Percentiles rank a stretch among this genome's conserved stretches.
These are phyloP conservation scores for Lithophane leautieri DNA, from an alignment of 2,888 invertebrate species.

Conservation along the genomic window DNA sequence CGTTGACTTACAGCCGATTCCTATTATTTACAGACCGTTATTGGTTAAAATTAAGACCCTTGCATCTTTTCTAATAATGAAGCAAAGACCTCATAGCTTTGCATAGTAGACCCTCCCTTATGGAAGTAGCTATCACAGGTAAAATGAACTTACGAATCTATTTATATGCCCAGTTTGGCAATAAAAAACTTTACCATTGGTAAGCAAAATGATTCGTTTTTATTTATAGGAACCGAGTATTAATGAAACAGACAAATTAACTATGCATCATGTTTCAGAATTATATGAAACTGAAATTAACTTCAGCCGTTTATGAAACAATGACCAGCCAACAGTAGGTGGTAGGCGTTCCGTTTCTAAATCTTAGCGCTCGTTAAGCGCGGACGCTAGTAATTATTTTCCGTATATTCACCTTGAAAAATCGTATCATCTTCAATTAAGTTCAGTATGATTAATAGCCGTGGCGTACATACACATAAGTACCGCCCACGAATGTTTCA, in stretches of 20 bases:
- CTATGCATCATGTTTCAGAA: not conserved
- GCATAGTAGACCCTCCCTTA: too few relatives aligned
- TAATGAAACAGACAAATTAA: not conserved
- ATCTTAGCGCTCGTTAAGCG: constrained; percentile 45
- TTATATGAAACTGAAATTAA: not conserved
- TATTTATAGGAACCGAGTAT: too few relatives aligned
- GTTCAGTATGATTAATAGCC: constrained; percentile 55
- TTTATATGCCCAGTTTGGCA: too few relatives aligned
- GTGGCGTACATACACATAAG: constrained; percentile 30
- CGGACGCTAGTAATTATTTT: constrained; percentile 30
- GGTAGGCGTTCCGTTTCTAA: constrained; percentile 45
- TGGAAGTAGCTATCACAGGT: too few relatives aligned
- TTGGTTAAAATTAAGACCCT: too few relatives aligned
- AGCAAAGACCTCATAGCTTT: too few relatives aligned
- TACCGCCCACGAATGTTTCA: constrained; percentile 62
- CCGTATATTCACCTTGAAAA: constrained; percentile 48
- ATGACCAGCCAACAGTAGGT: not conserved
- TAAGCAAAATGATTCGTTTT: too few relatives aligned
- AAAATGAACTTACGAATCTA: too few relatives aligned
- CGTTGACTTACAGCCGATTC: too few relatives aligned
- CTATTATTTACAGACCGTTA: too few relatives aligned
- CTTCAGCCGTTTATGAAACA: constrained; percentile 13
- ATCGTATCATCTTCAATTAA: constrained; percentile 64
- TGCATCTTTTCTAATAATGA: too few relatives aligned
- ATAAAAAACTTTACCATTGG: too few relatives aligned